Base-by-base conservation (phyloP, 1,140 invertebrate genomes). In the Gryon sp. region DNA sequence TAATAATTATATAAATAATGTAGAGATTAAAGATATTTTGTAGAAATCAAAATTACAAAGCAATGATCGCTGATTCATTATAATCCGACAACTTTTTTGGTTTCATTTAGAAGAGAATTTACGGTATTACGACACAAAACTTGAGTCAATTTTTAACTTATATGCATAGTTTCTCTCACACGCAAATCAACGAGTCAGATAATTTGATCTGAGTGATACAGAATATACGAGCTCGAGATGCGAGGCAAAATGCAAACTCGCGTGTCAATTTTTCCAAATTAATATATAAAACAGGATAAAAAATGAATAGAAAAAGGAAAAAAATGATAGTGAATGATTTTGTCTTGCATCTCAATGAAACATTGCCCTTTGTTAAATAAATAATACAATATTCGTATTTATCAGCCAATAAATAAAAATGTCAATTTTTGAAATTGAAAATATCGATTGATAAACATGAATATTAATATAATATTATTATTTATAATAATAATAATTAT, bases 281-380 rank as follows among this genome's bases (percentile, higher is more conserved):
- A 62, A 75, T 28, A 75, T 60, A 75, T 60, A 75, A 66, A 52
- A 60, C 36, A 52, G 3, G 30, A 46, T 19, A 66, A 74, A 74
- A 59, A 38, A 38, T n/a, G n/a, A n/a, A n/a, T n/a, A n/a, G n/a
- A n/a, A 73, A 73, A 36, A 6, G 38, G 20, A 22, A 30, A 24
- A 63, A 72, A 40, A 48, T 0, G 22, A 24, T 4, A 4, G 6
- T 12, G 38, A 40, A 2, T 1, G 14, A 59, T 24, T 73, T 50
- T 52, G 53, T 30, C 53, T n/a, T 26, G 52, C 52, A 48, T 22
- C 69, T 63, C 69, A 73, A 62, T 62, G 2, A 6, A 45, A 2
- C 12, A 11, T 26, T 53, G 28, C 16, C n/a, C 48, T 65, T 28
- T 38, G 5, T 24, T 60, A 38, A 65, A 73, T 73, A 73, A 65